Evolutionary conservation across 2,888 invertebrate species (phyloP).

Genomic region (Hirtodrosophila duncani): DNA sequence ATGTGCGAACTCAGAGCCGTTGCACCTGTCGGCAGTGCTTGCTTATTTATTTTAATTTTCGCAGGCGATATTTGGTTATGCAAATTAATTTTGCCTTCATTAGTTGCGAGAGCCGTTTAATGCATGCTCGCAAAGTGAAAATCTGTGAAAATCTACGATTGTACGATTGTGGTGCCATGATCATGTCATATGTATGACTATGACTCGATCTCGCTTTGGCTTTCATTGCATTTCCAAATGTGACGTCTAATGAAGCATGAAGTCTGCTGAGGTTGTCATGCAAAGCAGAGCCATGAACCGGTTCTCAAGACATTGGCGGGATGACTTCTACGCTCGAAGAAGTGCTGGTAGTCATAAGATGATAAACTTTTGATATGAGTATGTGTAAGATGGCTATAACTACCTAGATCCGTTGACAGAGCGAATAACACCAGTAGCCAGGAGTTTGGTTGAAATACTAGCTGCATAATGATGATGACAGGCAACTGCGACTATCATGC

Average conservation of each 20-base stretch:
- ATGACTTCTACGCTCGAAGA: constrained; percentile 8
- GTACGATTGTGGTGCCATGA: constrained; percentile 22
- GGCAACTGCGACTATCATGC: too few relatives aligned
- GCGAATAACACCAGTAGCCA: constrained; percentile 38
- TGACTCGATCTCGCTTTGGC: constrained; percentile 7
- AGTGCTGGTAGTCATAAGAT: constrained; percentile 38
- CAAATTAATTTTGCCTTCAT: constrained; percentile 64
- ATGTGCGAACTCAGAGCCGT: constrained; percentile 13
- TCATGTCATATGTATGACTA: constrained; percentile 31
- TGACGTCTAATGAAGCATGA: constrained; percentile 49
- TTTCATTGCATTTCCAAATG: constrained; percentile 21
- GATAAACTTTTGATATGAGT: constrained; percentile 54
- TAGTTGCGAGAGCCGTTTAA: constrained; percentile 22
- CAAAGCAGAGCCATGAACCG: constrained; percentile 36
- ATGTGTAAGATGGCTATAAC: constrained; percentile 49
- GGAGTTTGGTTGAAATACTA: too few relatives aligned
- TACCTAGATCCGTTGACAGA: constrained; percentile 38
- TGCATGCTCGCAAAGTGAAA: constrained; percentile 42
- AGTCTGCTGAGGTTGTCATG: constrained; percentile 34
- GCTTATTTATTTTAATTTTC: constrained; percentile 30
- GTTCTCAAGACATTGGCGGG: constrained; percentile 35
- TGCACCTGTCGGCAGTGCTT: constrained; percentile 31
- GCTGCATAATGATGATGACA: too few relatives aligned
- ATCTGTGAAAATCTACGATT: constrained; percentile 30
- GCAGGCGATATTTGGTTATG: constrained; percentile 33